These are phyloP conservation scores for Dryoscopus gambensis DNA, from an alignment of 2,113 vertebrate genomes.

Conservation along the genomic window DNA sequence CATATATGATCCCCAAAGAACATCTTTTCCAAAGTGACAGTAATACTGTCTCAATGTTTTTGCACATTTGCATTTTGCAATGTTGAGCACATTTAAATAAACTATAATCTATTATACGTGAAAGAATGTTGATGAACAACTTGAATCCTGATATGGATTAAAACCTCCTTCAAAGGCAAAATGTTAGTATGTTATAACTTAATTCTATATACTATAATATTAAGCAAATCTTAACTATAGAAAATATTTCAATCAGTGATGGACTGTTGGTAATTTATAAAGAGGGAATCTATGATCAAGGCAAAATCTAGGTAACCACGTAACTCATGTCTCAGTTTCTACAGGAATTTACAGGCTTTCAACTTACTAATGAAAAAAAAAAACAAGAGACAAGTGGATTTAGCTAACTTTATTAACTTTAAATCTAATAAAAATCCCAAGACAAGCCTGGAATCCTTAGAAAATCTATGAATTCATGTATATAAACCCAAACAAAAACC, in stretches of 20 bases:
- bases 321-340: constrained; percentile 68
- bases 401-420: constrained; percentile 98
- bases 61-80: constrained; percentile 60
- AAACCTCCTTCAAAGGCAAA: constrained; percentile 73
- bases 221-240: constrained; percentile 77
- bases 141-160: constrained; percentile 68
- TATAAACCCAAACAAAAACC: constrained; percentile 60
- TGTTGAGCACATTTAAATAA: constrained; percentile 72
- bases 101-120: constrained; percentile 59
- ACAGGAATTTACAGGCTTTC: constrained; percentile 74
- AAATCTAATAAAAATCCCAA: constrained; percentile 94
- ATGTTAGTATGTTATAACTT: constrained; percentile 76
- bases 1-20: constrained; percentile 72
- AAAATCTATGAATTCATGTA: constrained; percentile 85
- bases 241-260: constrained; percentile 77
- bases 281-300: constrained; percentile 69
- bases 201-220: constrained; percentile 78
- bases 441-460: constrained; percentile 83
- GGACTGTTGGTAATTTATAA: constrained; percentile 72
- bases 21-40: constrained; percentile 69
- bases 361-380: constrained; percentile 71
- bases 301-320: constrained; percentile 71
- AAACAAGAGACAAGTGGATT: constrained; percentile 83
- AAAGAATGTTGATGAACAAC: constrained; percentile 56
- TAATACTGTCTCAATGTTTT: constrained; percentile 61